Evolutionary conservation across 2,888 invertebrate genomes (phyloP), one percentile per base, ranked within the genome.

Genomic region (Rhingia campestris): DNA sequence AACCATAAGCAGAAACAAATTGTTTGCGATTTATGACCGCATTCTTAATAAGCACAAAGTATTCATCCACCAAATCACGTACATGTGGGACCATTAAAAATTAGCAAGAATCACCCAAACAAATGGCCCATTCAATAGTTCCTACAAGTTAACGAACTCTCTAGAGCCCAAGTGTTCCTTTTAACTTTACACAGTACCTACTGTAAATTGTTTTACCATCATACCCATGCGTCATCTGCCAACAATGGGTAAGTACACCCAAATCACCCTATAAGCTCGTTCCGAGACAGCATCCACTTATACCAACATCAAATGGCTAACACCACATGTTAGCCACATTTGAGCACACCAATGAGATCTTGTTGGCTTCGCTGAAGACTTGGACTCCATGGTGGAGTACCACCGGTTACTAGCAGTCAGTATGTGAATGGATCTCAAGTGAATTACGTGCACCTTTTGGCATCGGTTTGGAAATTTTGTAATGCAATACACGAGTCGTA

Each of bases 351-450:
- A 14, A 37, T 64, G 47, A 77, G 45, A 33, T 49, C 61, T 32
- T 67, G 51, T 61, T 70, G 49, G 41, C 61, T 63, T 45, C 47
- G 45, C 2, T n/a, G n/a, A 76, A 58, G 67, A 51, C 51, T 53
- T 37, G 58, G 45, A 58, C 72, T 77, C 56, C 67, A 51, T 82
- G 61, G 77, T 73, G 73, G 63, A 30, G 63, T 33, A 43, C 56
- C 67, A 82, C 73, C 77, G 73, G 72, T 67, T 73, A 63, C 77
- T 56, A 22, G 32, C 30, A 82, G 63, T 82, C 77, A 82, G 82
- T 82, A 77, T 63, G 73, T 73, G 82, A 82, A 77, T 73, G 77
- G 67, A 69, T 77, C 73, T 77, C 82, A 64, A 77, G 72, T 73
- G 77, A 82, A 73, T 73, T 82, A 69, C 82, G 54, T 69, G 67